Evolutionary conservation across 1,140 invertebrate genomes (phyloP).

Genomic region (Sycophaga agraensis): DNA sequence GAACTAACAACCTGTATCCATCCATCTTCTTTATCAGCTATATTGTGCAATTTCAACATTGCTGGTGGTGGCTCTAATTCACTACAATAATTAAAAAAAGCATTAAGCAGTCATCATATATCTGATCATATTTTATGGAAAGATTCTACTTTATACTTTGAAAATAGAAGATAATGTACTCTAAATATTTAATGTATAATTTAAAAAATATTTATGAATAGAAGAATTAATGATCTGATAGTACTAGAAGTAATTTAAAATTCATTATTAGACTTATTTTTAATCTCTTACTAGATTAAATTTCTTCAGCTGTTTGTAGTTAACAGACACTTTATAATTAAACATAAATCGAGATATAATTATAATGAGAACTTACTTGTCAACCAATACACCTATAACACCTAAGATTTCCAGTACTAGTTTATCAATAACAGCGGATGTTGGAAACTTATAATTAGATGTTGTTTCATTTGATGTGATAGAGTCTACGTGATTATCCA

Average conservation of each 20-base stretch:
- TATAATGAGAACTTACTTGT: slow-evolving; percentile 80
- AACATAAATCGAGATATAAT: too few relatives aligned
- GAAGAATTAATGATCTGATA: neutral
- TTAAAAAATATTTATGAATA: neutral
- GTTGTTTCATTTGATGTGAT: slow-evolving; percentile 35
- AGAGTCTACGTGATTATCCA: slow-evolving; percentile 41
- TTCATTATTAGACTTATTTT: too few relatives aligned
- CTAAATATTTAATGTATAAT: too few relatives aligned
- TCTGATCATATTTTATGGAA: too few relatives aligned
- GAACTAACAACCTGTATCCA: slow-evolving; percentile 89
- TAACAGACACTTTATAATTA: too few relatives aligned
- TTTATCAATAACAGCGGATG: slow-evolving; percentile 63
- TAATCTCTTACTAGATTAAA: too few relatives aligned
- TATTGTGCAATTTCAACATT: slow-evolving; percentile 78
- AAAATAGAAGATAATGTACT: too few relatives aligned
- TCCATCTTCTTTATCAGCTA: slow-evolving; percentile 87
- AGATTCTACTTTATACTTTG: too few relatives aligned
- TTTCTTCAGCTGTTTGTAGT: too few relatives aligned
- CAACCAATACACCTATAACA: slow-evolving; percentile 78
- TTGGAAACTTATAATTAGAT: slow-evolving; percentile 48
- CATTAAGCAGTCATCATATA: too few relatives aligned
- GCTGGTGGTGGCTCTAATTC: slow-evolving; percentile 84
- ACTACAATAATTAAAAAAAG: slow-evolving; percentile 58
- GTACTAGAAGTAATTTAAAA: too few relatives aligned
- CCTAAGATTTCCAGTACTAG: slow-evolving; percentile 79